Percentiles rank a stretch among this genome's conserved stretches.
Evolutionary conservation across 1,140 invertebrate genomes (phyloP).

Genomic region (Elymnias hypermnestra): DNA sequence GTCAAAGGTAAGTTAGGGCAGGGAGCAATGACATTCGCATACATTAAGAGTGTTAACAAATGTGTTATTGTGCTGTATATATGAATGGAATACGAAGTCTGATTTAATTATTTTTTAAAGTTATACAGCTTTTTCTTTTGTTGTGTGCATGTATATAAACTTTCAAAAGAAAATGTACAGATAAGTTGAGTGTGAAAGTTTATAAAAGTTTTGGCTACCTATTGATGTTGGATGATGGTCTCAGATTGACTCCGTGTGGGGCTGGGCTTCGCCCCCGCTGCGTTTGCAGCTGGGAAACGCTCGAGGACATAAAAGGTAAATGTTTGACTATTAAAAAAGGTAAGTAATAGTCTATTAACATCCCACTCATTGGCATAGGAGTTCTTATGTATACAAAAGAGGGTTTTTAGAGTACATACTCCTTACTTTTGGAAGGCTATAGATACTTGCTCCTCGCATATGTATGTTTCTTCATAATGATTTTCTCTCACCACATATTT

Average conservation of each 20-base stretch:
- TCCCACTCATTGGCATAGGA: too few species aligned
- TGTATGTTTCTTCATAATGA: too few species aligned
- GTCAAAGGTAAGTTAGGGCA: constrained; percentile 61
- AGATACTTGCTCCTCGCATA: too few species aligned
- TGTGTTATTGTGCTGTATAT: constrained; percentile 21
- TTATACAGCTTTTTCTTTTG: not conserved
- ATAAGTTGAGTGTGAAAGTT: constrained; percentile 12
- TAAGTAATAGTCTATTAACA: too few species aligned
- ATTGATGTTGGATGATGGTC: constrained; percentile 36
- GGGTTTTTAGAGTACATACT: too few species aligned
- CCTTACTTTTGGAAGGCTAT: too few species aligned
- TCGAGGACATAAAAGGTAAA: constrained; percentile 77
- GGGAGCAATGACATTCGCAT: constrained; percentile 57
- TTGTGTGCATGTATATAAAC: not conserved
- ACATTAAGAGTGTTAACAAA: constrained; percentile 46
- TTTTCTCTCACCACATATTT: too few species aligned
- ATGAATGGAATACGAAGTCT: constrained; percentile 15
- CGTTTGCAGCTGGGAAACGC: constrained; percentile 85
- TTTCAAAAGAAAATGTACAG: not conserved
- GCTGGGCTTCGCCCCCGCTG: constrained; percentile 93
- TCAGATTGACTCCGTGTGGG: constrained; percentile 93
- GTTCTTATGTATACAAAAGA: too few species aligned
- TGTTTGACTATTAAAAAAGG: too few species aligned
- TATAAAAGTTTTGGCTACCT: constrained; percentile 18
- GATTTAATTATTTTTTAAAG: constrained; percentile 8